Evolutionary conservation across 2,797 vertebrate species (phyloP).

Genomic region (Champsocephalus esox): DNA sequence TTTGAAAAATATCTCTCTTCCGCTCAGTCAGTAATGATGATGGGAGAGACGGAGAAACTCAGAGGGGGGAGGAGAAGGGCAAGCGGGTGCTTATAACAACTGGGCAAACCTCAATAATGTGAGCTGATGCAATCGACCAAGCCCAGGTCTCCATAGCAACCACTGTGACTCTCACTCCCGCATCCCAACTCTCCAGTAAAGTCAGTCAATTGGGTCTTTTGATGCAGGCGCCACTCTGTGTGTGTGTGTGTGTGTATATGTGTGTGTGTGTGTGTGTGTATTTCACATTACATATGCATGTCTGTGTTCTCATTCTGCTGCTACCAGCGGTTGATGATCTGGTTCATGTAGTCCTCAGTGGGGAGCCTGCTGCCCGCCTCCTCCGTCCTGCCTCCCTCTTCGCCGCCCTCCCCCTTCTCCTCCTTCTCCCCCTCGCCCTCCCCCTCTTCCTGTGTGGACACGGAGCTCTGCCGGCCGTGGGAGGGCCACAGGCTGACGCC

Average conservation of each 20-base stretch:
- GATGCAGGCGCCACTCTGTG: conserved; percentile 44
- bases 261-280: conserved; percentile 23
- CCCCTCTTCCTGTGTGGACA: conserved; percentile 74
- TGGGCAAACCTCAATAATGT: conserved; percentile 61
- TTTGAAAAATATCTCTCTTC: conserved; percentile 62
- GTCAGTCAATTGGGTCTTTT: conserved; percentile 57
- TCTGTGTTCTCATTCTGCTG: conserved; percentile 64
- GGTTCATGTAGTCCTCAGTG: conserved; percentile 99
- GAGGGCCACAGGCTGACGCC: conserved; percentile 84
- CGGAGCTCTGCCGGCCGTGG: conserved; percentile 63
- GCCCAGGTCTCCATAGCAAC: conserved; percentile 71
- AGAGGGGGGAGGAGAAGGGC: conserved; percentile 27
- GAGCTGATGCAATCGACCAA: conserved; percentile 60
- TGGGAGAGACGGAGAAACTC: conserved; percentile 42
- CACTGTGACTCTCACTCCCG: conserved; percentile 40
- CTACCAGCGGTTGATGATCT: conserved; percentile 99
- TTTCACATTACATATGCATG: conserved; percentile 65
- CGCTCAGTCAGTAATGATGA: conserved; percentile 61
- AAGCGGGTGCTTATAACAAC: conserved; percentile 65
- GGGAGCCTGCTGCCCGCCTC: conserved; percentile 92
- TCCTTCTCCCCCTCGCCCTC: conserved; percentile 32
- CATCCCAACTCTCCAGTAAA: conserved; percentile 52
- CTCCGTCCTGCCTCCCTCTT: conserved; percentile 82
- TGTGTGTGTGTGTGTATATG: conserved; percentile 21
- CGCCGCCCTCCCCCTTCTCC: conserved; percentile 64